Conservation (phyloP, 2,797 vertebrate species). For the Oreochromis grahami region DNA sequence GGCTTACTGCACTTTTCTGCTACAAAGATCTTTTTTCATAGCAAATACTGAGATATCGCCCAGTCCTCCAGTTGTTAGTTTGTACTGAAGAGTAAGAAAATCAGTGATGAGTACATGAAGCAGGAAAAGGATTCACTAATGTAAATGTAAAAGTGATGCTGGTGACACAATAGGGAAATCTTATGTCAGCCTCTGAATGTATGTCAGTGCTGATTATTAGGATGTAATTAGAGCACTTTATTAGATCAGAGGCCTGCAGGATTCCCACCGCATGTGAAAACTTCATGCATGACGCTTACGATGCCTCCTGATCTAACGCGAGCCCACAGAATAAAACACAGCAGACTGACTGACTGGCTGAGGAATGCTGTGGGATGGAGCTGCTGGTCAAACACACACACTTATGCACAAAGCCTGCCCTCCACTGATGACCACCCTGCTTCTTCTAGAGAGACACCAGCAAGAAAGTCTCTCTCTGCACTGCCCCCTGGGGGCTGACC, state of each 20-base stretch:
- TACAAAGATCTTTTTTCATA: not conserved
- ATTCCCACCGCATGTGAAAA: slow-evolving; percentile 48
- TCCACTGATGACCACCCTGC: slow-evolving; percentile 44
- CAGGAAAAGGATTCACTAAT: not conserved
- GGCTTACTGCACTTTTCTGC: not conserved
- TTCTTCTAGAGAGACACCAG: slow-evolving; percentile 48
- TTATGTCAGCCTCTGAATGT: not conserved
- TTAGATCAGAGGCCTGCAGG: not conserved
- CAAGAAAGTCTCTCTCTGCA: slow-evolving; percentile 32
- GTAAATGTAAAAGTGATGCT: not conserved
- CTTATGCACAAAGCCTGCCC: slow-evolving; percentile 1
- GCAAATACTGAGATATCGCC: not conserved
- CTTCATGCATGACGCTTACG: slow-evolving; percentile 61
- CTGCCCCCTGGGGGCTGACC: slow-evolving; percentile 60
- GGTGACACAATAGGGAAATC: not conserved
- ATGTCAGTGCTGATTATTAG: slow-evolving; percentile 6
- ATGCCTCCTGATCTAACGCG: slow-evolving; percentile 37
- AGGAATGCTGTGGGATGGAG: not conserved
- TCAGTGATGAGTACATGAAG: not conserved
- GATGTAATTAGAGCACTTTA: slow-evolving; percentile 19
- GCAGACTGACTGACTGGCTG: not conserved
- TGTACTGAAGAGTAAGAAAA: not conserved
- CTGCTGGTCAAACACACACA: not conserved
- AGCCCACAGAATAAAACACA: slow-evolving; percentile 11
- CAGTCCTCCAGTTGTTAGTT: not conserved